Evolutionary conservation across 2,797 vertebrate species (phyloP), one percentile per base, ranked within the genome.

Genomic region (Chrosomus eos): DNA sequence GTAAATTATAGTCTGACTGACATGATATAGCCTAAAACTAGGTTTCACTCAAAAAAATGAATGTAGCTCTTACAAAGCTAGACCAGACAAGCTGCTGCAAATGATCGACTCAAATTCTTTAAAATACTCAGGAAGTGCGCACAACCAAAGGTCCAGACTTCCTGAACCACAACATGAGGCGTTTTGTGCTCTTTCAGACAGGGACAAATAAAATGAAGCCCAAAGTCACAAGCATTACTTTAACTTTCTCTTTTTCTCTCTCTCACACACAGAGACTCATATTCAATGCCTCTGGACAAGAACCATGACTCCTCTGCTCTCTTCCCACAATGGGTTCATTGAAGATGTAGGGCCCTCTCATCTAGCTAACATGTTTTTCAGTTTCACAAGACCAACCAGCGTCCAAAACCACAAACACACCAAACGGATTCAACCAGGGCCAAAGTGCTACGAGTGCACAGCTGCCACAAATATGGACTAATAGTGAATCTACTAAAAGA

Each of bases 301-400:
- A 84, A 82, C 51, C 74, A 62, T 19, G 45, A 36, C 19, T 75
- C 28, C 80, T 71, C 33, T 60, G 33, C 81, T 51, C n/a, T 83
- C 71, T 70, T 76, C 77, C 80, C 82, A 91, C 89, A 90, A 89
- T 85, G 68, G 67, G 19, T 28, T 88, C 90, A 90, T 90, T 90
- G 84, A 93, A 85, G 68, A 67, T 45, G 64, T 78, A 31, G 83
- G 83, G 86, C 73, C 71, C 60, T 85, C 87, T 85, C 48, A 62
- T 81, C 84, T 75, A 68, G 87, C 72, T 87, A 86, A 83, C 81
- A 77, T 85, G 80, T 74, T 74, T 74, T 64, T 74, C 81, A 45
- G 68, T 51, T 82, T 82, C 81, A 82, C 68, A 74, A 82, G 53
- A 82, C 81, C 55, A 48, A 62, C 53, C 36, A 36, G 40, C 28